Evolutionary conservation across 2,797 vertebrate genomes (phyloP), one percentile per base, ranked within the genome.

Genomic region (Dryobates pubescens): DNA sequence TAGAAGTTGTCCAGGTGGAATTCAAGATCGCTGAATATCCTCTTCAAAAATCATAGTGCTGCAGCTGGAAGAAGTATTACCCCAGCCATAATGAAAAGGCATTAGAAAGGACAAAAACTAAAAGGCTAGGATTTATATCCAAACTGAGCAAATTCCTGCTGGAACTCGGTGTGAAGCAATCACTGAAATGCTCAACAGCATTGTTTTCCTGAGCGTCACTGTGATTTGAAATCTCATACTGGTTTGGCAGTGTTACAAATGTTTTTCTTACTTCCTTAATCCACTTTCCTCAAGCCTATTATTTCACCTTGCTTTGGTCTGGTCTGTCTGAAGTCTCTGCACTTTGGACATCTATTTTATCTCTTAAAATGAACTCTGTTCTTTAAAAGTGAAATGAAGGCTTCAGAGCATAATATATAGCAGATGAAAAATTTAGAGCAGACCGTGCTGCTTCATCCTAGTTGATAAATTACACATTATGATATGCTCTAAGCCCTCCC

Each of bases 381-480:
- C 69, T 81, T 86, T 23, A 32, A 49, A 78, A 89, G 34, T 80
- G 51, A 69, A 93, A 71, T 23, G 8, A 92, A 90, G 14, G 54
- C 24, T 94, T 84, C 45, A n/a, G 49, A 84, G 11, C 29, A 38
- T 18, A 87, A 20, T 36, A 87, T 22, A 29, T 49, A 53, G 53
- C 32, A 41, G 54, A 95, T 63, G 16, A 93, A 93, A 81, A 89
- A 86, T 43, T 84, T 71, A 76, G 27, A 89, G 45, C 38, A 72
- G 38, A n/a, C 30, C 61, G 17, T 72, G 34, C 20, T 70, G 59
- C 38, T 81, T 87, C 58, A 56, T 63, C 56, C 20, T 56, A 38
- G 51, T 26, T 86, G 59, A 86, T 86, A 86, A 88, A 95, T 85
- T 75, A 38, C 78, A 81, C 47, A 49, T 87, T 59, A 75, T 38